Conservation (phyloP, 2,113 vertebrate species). For the Neolamprologus cancellatus region DNA sequence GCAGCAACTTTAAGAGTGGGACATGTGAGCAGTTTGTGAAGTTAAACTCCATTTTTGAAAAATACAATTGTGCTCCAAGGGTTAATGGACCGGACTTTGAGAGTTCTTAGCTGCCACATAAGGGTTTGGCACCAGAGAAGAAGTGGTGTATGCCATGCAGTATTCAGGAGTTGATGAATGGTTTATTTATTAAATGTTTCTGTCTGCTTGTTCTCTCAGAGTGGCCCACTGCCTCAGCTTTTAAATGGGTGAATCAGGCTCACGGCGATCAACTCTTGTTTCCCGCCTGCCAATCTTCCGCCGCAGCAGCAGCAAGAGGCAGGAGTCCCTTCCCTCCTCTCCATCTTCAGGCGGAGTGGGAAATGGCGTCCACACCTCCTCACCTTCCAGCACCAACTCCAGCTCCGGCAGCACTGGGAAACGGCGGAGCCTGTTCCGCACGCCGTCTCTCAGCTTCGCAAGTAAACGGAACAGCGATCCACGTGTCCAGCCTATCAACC, state of each 20-base stretch:
- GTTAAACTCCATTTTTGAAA: neutral
- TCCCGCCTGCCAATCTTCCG: slow-evolving; percentile 97
- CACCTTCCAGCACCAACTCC: slow-evolving; percentile 95
- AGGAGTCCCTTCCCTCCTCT: slow-evolving; percentile 91
- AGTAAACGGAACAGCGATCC: slow-evolving; percentile 78
- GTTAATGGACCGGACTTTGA: neutral
- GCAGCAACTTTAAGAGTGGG: neutral
- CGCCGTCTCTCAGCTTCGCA: slow-evolving; percentile 89
- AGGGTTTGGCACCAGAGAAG: neutral
- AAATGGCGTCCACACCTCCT: slow-evolving; percentile 86
- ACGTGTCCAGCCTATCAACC: slow-evolving; percentile 61
- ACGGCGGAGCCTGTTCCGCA: slow-evolving; percentile 88
- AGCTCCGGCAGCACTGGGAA: slow-evolving; percentile 95
- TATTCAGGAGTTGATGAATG: neutral
- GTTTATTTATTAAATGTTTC: neutral
- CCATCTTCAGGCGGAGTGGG: slow-evolving; percentile 84
- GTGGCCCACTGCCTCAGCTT: neutral
- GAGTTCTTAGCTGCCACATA: neutral
- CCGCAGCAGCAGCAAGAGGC: slow-evolving; percentile 83
- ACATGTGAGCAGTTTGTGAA: neutral
- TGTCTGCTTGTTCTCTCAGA: neutral
- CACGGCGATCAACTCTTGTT: slow-evolving; percentile 87
- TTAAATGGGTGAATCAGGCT: slow-evolving; percentile 89
- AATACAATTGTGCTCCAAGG: neutral
- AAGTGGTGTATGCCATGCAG: neutral